Evolutionary conservation across 2,888 invertebrate species (phyloP).

Genomic region (Cheilosia vernalis): DNA sequence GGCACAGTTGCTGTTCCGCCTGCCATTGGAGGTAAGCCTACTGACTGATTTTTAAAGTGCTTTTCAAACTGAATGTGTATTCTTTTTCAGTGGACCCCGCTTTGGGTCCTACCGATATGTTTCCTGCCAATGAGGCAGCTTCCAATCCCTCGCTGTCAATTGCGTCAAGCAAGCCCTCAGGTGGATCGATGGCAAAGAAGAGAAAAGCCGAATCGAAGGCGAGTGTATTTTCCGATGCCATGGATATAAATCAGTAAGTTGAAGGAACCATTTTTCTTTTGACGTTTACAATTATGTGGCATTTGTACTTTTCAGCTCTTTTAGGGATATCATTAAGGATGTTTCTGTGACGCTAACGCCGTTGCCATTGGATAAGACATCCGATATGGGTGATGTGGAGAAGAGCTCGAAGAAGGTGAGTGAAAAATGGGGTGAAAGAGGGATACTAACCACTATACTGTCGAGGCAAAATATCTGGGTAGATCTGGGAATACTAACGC

Average conservation of each 20-base stretch:
- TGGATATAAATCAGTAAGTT: conserved; percentile 81
- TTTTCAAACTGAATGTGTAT: neutral
- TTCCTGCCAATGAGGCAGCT: conserved; percentile 7
- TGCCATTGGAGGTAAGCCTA: conserved; percentile 42
- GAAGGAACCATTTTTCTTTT: neutral
- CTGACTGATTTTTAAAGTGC: neutral
- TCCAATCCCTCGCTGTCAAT: conserved; percentile 30
- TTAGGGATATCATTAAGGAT: conserved; percentile 83
- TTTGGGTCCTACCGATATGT: conserved; percentile 25
- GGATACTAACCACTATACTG: conserved; percentile 46
- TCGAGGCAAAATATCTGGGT: neutral
- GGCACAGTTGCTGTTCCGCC: conserved; percentile 7
- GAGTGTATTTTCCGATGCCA: conserved; percentile 75
- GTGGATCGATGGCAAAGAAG: conserved; percentile 80
- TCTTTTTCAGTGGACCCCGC: conserved; percentile 83
- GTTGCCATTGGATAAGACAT: conserved; percentile 79
- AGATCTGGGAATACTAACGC: neutral
- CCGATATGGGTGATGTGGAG: conserved; percentile 81
- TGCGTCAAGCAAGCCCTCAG: conserved; percentile 52
- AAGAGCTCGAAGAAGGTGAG: conserved; percentile 82
- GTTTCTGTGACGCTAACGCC: conserved; percentile 82
- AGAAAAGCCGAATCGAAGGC: conserved; percentile 81
- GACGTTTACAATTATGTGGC: conserved; percentile 38
- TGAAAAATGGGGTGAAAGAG: conserved; percentile 27
- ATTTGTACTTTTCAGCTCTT: conserved; percentile 77